Conservation (phyloP, 2,797 vertebrate genomes). For the Crax fasciolata region DNA sequence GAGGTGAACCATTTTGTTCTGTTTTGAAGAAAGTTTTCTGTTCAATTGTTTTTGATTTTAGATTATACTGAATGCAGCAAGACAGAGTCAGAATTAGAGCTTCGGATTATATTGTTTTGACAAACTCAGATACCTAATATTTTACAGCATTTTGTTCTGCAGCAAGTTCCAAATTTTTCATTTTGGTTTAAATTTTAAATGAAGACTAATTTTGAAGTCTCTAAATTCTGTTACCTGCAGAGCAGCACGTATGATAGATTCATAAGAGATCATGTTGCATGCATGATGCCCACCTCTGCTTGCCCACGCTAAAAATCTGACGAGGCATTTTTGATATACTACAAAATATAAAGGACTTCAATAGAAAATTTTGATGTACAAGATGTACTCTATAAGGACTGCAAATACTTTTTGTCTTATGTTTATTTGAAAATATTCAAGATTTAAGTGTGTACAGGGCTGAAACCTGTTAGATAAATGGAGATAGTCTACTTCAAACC, state of each 20-base stretch:
- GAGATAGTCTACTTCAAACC: neutral
- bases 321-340: slow-evolving; percentile 56
- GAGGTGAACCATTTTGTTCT: neutral
- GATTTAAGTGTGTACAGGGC: neutral
- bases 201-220: slow-evolving; percentile 4
- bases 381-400: neutral
- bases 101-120: slow-evolving; percentile 31
- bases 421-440: neutral
- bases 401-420: neutral
- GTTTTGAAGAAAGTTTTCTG: slow-evolving; percentile 22
- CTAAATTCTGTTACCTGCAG: neutral
- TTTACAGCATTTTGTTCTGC: neutral
- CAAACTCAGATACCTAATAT: slow-evolving; percentile 47
- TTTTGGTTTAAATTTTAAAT: slow-evolving; percentile 40
- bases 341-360: slow-evolving; percentile 5
- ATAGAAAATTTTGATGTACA: neutral
- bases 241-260: neutral
- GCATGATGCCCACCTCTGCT: neutral
- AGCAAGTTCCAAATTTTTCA: slow-evolving; percentile 24
- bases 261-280: neutral
- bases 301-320: slow-evolving; percentile 61
- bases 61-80: neutral
- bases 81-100: slow-evolving; percentile 11
- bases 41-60: slow-evolving; percentile 25
- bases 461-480: neutral